These are phyloP conservation scores for Microctenopoma stevenorrisi DNA, from an alignment of 2,797 vertebrate species.

Conservation along the genomic window DNA sequence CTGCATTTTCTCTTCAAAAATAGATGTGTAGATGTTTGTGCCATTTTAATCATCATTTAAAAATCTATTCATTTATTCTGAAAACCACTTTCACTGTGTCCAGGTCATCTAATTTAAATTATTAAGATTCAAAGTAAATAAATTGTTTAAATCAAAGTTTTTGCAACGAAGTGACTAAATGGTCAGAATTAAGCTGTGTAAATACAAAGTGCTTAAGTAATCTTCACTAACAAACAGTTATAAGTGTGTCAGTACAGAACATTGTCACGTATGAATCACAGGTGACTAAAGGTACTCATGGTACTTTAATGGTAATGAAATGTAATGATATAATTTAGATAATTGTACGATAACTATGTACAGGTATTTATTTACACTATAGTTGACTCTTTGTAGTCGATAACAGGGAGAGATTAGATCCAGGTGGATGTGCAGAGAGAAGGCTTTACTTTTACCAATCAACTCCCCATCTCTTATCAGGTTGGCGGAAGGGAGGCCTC, in stretches of 20 bases:
- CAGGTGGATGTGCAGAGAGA: slow-evolving; percentile 49
- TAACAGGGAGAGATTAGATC: slow-evolving; percentile 49
- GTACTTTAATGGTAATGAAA: neutral
- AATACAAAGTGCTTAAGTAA: too few relatives aligned
- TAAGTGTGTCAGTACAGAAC: neutral
- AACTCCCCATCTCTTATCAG: slow-evolving; percentile 55
- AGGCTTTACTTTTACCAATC: slow-evolving; percentile 48
- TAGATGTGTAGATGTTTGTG: too few relatives aligned
- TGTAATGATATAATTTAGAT: slow-evolving; percentile 2
- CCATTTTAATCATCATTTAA: too few relatives aligned
- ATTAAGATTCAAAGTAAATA: too few relatives aligned
- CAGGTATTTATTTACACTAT: slow-evolving; percentile 33
- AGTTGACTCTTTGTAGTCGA: slow-evolving; percentile 18
- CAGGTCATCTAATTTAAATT: too few relatives aligned
- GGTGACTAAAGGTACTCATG: too few relatives aligned
- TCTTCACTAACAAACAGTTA: too few relatives aligned
- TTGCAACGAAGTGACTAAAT: neutral
- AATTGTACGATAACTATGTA: slow-evolving; percentile 2
- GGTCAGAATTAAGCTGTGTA: too few relatives aligned
- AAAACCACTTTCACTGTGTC: too few relatives aligned
- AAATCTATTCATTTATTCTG: too few relatives aligned
- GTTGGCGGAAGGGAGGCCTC: slow-evolving; percentile 49
- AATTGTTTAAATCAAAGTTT: neutral
- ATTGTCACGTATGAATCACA: neutral
- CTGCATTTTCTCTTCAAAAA: too few relatives aligned